Conservation (phyloP, 1,140 invertebrate genomes). For the Cyclina sinensis region DNA sequence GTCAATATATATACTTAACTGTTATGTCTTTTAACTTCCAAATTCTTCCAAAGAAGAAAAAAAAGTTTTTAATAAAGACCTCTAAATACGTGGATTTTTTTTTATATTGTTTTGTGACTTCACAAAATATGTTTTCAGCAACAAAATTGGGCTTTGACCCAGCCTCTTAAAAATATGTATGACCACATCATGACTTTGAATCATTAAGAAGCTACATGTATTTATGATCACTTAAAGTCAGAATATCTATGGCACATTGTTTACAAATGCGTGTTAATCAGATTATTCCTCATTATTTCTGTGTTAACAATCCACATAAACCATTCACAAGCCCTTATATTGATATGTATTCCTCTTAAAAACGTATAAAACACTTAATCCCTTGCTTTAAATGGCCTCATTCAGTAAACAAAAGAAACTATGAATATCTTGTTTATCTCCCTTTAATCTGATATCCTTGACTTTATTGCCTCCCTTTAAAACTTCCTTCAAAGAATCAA, state of each 20-base stretch:
- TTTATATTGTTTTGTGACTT: too few species aligned
- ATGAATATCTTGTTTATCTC: background rate
- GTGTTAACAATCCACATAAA: background rate
- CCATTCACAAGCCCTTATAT: background rate
- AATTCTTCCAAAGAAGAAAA: too few species aligned
- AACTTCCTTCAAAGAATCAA: background rate
- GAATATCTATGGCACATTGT: background rate
- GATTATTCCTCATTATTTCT: background rate
- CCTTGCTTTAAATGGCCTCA: background rate
- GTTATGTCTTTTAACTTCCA: too few species aligned
- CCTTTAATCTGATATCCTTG: background rate
- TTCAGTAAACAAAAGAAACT: background rate
- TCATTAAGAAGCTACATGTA: too few species aligned
- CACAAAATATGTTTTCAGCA: too few species aligned
- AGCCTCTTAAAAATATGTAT: too few species aligned
- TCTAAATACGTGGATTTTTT: too few species aligned
- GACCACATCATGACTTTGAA: too few species aligned
- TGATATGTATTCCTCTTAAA: background rate
- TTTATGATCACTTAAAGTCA: background rate
- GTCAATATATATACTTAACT: too few species aligned
- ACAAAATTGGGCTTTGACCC: too few species aligned
- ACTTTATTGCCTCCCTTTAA: background rate
- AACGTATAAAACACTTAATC: background rate
- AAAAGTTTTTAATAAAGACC: too few species aligned
- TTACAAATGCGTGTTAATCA: background rate